These are phyloP conservation scores for Mactromeris polynyma DNA, from an alignment of 2,888 invertebrate species.

Conservation along the genomic window DNA sequence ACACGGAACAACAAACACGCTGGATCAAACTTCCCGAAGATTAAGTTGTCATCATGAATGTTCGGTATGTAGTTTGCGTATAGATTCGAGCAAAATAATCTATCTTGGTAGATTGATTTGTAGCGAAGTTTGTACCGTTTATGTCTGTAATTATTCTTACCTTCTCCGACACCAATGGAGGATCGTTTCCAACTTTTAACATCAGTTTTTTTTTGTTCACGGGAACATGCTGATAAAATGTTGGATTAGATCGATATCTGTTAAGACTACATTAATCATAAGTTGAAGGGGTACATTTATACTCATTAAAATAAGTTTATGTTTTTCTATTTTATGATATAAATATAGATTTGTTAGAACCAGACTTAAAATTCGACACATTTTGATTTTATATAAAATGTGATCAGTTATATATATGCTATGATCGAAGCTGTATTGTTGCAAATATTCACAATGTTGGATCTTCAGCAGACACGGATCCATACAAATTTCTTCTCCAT, in stretches of 20 bases:
- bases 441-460: too few relatives aligned
- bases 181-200: not conserved
- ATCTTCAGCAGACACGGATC: too few relatives aligned
- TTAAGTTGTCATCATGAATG: not conserved
- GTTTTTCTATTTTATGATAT: not conserved
- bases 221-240: not conserved
- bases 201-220: not conserved
- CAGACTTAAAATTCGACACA: not conserved
- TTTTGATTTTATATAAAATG: not conserved
- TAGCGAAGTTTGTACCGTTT: not conserved
- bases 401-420: too few relatives aligned
- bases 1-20: too few relatives aligned
- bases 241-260: not conserved
- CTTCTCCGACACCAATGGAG: not conserved
- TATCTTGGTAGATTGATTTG: not conserved
- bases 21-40: not conserved
- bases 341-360: not conserved
- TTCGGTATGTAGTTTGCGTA: not conserved
- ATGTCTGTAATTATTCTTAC: not conserved
- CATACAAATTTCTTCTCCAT: too few relatives aligned
- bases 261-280: constrained; percentile 10
- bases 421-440: too few relatives aligned
- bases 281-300: not conserved
- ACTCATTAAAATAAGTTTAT: not conserved
- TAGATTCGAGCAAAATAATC: not conserved